Evolutionary conservation across 2,888 invertebrate genomes (phyloP).

Genomic region (Drosophila paramelanica): DNA sequence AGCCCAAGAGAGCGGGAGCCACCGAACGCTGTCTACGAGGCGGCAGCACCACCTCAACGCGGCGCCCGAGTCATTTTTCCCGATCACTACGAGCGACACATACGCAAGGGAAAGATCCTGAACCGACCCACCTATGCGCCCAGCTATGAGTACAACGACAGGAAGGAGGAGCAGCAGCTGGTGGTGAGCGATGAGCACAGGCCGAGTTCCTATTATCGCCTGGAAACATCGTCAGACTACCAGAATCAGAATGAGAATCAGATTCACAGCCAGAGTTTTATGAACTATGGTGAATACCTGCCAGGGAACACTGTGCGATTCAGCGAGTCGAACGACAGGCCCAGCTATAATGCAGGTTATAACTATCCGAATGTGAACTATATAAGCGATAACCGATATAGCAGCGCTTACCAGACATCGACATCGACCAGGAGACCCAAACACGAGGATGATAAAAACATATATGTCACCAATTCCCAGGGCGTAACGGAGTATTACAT

Average conservation of each 20-base stretch:
- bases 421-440: constrained; percentile 44
- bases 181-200: constrained; percentile 68
- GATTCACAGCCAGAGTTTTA: constrained; percentile 28
- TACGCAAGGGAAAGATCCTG: constrained; percentile 82
- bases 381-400: constrained; percentile 68
- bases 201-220: constrained; percentile 54
- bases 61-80: constrained; percentile 85
- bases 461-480: constrained; percentile 83
- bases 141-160: constrained; percentile 56
- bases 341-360: constrained; percentile 42
- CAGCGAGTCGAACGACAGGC: constrained; percentile 19
- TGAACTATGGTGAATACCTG: constrained; percentile 66
- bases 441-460: constrained; percentile 78
- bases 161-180: constrained; percentile 63
- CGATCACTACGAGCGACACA: constrained; percentile 83
- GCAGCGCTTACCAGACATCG: constrained; percentile 50
- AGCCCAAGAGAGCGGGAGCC: constrained; percentile 24
- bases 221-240: constrained; percentile 42
- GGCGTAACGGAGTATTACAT: constrained; percentile 83
- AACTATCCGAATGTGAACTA: constrained; percentile 74
- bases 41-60: constrained; percentile 72
- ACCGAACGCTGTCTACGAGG: constrained; percentile 56
- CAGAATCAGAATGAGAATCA: constrained; percentile 19
- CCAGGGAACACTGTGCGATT: constrained; percentile 47
- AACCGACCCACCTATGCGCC: constrained; percentile 76